Conservation (phyloP, 2,888 invertebrate species). For the Rhagonycha lutea region DNA sequence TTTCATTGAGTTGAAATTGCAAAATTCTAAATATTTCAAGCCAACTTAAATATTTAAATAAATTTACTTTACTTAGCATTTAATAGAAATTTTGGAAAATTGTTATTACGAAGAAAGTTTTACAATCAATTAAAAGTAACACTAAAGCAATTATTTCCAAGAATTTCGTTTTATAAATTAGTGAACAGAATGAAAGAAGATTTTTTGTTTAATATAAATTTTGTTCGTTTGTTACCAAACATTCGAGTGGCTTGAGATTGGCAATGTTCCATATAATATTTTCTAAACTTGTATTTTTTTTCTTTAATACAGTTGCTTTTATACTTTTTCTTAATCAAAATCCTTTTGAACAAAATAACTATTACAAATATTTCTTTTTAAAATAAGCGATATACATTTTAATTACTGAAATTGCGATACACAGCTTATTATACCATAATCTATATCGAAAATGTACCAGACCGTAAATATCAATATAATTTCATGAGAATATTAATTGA, state of each 20-base stretch:
- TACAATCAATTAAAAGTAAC: neutral
- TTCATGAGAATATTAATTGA: neutral
- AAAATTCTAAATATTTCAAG: neutral
- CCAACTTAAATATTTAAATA: slow-evolving; percentile 10
- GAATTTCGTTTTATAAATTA: neutral
- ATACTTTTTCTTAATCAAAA: neutral
- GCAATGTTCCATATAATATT: slow-evolving; percentile 22
- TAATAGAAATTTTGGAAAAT: neutral
- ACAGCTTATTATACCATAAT: too few relatives aligned
- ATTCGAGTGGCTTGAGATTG: slow-evolving; percentile 17
- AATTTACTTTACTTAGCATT: neutral
- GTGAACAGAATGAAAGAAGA: neutral
- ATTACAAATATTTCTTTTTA: neutral
- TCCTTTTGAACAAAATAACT: neutral
- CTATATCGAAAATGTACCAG: neutral
- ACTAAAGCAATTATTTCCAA: neutral
- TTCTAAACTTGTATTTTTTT: slow-evolving; percentile 12
- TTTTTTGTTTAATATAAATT: slow-evolving; percentile 1
- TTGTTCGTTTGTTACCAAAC: slow-evolving; percentile 11
- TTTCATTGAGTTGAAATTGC: neutral
- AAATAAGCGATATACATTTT: neutral
- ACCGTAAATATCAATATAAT: neutral
- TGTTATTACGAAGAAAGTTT: neutral
- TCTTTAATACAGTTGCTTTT: slow-evolving; percentile 1
- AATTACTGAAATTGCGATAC: neutral